phyloP scores from a whole-genome alignment of 64 coral and sea anemone genomes.

The Pachyseris speciosa region DNA sequence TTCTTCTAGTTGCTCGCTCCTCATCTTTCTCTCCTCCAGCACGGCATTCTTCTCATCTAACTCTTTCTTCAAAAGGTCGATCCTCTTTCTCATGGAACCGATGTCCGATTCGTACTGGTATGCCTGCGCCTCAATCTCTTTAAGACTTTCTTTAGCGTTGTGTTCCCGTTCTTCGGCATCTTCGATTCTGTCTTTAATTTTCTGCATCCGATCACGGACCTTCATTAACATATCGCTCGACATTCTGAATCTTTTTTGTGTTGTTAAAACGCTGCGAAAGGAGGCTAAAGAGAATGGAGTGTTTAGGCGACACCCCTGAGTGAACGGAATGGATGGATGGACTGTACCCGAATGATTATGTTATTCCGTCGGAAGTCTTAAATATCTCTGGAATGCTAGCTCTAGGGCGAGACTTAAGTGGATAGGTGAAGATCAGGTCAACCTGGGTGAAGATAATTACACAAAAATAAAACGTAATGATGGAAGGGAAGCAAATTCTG shows the following conservation, averaged over 20 bases:
- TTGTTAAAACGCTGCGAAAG: not conserved
- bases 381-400: constrained; percentile 33
- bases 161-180: constrained; percentile 84
- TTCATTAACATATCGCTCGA: constrained; percentile 65
- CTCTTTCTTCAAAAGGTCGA: constrained; percentile 65
- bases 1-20: constrained; percentile 36
- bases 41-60: constrained; percentile 48
- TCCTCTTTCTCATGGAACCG: constrained; percentile 80
- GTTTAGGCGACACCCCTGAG: not conserved
- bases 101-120: constrained; percentile 79
- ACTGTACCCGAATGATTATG: not conserved
- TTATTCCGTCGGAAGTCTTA: not conserved
- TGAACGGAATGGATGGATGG: not conserved
- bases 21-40: constrained; percentile 59
- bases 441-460: not conserved
- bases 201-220: constrained; percentile 92
- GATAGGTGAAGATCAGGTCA: not conserved
- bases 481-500: not conserved
- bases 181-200: constrained; percentile 88
- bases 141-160: constrained; percentile 64
- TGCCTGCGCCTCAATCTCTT: constrained; percentile 29
- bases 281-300: not conserved
- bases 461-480: not conserved
- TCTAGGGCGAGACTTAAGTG: constrained; percentile 20
- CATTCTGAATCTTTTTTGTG: constrained; percentile 18